phyloP scores from a whole-genome alignment of 2,113 vertebrate species.

The Gopherus evgoodei region DNA sequence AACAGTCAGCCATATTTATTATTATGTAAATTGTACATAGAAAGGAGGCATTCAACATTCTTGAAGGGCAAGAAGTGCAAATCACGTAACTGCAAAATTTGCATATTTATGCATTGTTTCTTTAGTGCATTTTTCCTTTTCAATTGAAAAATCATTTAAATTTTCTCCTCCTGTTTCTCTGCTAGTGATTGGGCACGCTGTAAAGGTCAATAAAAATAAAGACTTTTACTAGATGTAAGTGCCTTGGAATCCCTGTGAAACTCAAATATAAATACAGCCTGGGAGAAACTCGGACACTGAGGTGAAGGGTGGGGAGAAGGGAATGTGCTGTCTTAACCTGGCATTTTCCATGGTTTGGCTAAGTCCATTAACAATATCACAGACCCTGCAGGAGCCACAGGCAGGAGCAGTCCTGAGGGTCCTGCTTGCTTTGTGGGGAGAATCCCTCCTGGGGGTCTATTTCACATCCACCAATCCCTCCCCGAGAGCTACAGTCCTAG shows the following conservation, averaged over 20 bases:
- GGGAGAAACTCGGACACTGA: neutral
- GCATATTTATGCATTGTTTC: neutral
- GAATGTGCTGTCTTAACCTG: neutral
- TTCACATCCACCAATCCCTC: neutral
- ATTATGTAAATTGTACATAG: neutral
- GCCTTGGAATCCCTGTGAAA: neutral
- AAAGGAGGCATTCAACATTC: neutral
- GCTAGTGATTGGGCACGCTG: neutral
- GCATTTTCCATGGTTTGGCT: too few species aligned
- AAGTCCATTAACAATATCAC: neutral
- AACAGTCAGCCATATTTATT: neutral
- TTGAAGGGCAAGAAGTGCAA: neutral
- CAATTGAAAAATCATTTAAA: neutral
- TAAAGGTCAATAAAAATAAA: neutral
- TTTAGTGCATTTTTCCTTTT: fast-evolving
- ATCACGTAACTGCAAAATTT: neutral
- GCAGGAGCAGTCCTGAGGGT: neutral
- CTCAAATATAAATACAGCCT: neutral
- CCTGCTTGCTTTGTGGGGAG: neutral
- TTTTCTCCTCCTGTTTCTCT: neutral
- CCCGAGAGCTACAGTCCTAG: neutral
- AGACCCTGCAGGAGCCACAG: neutral
- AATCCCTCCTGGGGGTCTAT: neutral
- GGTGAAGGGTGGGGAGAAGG: neutral
- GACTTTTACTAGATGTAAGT: neutral